Evolutionary conservation across 2,888 invertebrate genomes (phyloP).

Genomic region (Luperina testacea): DNA sequence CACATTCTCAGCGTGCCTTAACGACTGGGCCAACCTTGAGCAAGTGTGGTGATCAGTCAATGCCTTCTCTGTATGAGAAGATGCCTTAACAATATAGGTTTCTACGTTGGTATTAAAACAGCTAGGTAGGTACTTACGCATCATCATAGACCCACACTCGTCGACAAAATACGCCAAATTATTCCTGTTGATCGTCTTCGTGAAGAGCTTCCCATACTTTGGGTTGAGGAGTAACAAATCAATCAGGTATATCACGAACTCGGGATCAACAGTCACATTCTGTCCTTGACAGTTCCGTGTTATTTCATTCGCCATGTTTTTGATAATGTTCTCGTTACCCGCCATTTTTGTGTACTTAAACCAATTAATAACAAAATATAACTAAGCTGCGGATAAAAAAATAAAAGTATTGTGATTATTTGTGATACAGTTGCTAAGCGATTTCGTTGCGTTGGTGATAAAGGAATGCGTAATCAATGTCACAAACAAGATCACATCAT

Average conservation of each 20-base stretch:
- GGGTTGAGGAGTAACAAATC: conserved; percentile 90
- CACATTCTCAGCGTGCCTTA: too few species aligned
- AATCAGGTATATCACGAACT: conserved; percentile 89
- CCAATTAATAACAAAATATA: conserved; percentile 35
- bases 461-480: conserved; percentile 1
- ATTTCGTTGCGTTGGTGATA: conserved; percentile 42
- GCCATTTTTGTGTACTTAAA: conserved; percentile 76
- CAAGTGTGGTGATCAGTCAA: not conserved
- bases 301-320: conserved; percentile 91
- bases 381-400: not conserved
- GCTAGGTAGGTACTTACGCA: conserved; percentile 74
- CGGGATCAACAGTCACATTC: conserved; percentile 82
- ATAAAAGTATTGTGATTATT: conserved; percentile 2
- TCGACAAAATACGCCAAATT: conserved; percentile 89
- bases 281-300: conserved; percentile 87
- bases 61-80: not conserved
- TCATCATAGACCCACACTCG: conserved; percentile 86
- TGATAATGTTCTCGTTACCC: conserved; percentile 87
- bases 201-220: conserved; percentile 88
- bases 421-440: conserved; percentile 49
- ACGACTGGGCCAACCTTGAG: not conserved
- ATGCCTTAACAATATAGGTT: too few species aligned
- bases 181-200: conserved; percentile 84
- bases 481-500: not conserved
- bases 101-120: not conserved